phyloP scores from a whole-genome alignment of 1,140 invertebrate genomes.

The Achatina immaculata region DNA sequence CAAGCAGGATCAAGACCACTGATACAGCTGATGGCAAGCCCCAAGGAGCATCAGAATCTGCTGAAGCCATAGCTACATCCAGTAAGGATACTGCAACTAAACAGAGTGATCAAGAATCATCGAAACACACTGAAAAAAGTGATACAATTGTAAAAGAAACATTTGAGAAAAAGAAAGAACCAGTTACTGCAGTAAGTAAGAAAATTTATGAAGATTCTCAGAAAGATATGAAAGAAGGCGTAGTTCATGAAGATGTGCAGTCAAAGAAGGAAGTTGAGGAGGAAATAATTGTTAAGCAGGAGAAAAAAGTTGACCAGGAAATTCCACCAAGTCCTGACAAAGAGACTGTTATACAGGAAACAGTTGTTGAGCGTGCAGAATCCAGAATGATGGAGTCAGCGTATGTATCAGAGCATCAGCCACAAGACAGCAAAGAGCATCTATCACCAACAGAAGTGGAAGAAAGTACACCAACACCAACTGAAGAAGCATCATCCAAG shows the following conservation, averaged over 20 bases:
- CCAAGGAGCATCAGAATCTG: not conserved
- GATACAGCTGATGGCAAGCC: not conserved
- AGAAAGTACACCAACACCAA: no score
- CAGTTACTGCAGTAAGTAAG: not conserved
- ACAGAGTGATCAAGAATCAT: not conserved
- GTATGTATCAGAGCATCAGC: no score
- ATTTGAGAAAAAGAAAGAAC: not conserved
- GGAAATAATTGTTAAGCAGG: not conserved
- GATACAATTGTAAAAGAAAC: not conserved
- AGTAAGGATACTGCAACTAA: not conserved
- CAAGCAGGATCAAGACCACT: not conserved
- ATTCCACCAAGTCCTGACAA: not conserved
- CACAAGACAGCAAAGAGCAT: no score
- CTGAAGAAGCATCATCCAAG: not conserved
- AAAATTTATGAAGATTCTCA: not conserved
- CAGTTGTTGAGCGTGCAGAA: not conserved
- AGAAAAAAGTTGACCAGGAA: conserved; percentile 8
- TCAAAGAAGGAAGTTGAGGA: not conserved
- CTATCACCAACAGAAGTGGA: not conserved
- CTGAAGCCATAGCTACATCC: not conserved
- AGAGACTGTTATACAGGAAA: no score
- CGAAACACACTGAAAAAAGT: not conserved
- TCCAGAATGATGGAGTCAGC: not conserved
- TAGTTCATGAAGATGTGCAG: not conserved
- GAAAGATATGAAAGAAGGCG: conserved; percentile 13